Base-by-base conservation (phyloP, 2,888 invertebrate species). In the Thalpophila matura region DNA sequence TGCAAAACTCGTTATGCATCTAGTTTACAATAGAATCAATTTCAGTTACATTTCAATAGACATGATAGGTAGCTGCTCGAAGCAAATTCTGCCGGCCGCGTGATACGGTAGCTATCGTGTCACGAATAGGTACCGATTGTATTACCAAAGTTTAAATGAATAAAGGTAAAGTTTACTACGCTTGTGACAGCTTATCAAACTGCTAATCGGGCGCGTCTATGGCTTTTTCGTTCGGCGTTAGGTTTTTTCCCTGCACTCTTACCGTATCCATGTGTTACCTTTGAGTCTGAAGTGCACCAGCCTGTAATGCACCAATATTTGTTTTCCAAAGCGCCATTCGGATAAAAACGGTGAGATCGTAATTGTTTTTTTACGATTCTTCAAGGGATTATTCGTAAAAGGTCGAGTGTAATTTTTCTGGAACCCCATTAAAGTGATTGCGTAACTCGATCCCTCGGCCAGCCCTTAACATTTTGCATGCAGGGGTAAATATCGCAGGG, bases 401-500 rank as follows among this genome's bases (percentile, higher is more conserved):
- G 16, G 16, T 22, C 12, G 27, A 31, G 18, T 38, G 29, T 18
- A 31, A 45, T 46, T 57, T 33, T 42, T 6, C 9, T 56, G 14
- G 37, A 42, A 26, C 55, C 42, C 26, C 35, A 43, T 61, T 24
- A 38, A 49, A 62, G 42, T 60, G 56, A 75, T 53, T 75, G 75
- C 70, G 70, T 63, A 72, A 76, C 54, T 35, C 38, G 51, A 61
- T 61, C 61, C 61, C 42, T 50, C 16, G 33, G 51, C 7, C 24
- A 47, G 54, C 67, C 57, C 71, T 56, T 46, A 65, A 40, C 46
- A 53, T 71, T 74, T 69, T 71, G 58, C 55, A 64, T 58, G 59
- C 64, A 72, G 55, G 84, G 86, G 80, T 77, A 78, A 72, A 73
- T 71, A 69, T 65, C 53, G 63, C 53, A 68, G 84, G 85, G 79